Conservation (phyloP, 1,140 invertebrate species). For the Chironomus tepperi region DNA sequence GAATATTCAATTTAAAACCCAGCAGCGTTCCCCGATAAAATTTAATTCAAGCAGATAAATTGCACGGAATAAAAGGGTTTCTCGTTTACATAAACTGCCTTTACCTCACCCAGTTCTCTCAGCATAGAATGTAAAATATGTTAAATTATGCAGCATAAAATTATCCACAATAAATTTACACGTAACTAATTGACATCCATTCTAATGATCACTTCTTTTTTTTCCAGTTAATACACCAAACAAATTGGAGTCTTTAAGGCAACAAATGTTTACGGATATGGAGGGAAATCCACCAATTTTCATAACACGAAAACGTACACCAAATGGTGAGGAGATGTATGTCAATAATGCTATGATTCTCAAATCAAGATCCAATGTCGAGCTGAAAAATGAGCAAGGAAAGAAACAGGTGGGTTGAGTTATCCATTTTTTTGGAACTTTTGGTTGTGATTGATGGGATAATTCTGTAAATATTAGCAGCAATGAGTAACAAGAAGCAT, state of each 20-base stretch:
- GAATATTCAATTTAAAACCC: no score
- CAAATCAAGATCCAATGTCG: slow-evolving; percentile 57
- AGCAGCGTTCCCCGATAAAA: no score
- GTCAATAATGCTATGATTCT: slow-evolving; percentile 72
- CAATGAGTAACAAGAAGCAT: no score
- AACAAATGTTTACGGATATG: slow-evolving; percentile 59
- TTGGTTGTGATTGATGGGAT: background rate
- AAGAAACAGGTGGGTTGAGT: slow-evolving; percentile 55
- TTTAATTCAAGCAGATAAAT: no score
- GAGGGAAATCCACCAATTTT: slow-evolving; percentile 72
- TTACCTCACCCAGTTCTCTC: background rate
- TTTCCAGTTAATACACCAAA: slow-evolving; percentile 60
- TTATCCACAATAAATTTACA: no score
- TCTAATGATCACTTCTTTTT: slow-evolving; percentile 27
- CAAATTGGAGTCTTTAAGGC: slow-evolving; percentile 55
- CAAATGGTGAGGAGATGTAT: slow-evolving; percentile 58
- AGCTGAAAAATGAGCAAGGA: slow-evolving; percentile 46
- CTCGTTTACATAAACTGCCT: background rate
- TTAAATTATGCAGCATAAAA: no score
- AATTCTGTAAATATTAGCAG: background rate
- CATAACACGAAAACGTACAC: slow-evolving; percentile 54
- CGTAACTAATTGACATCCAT: background rate
- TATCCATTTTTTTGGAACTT: background rate
- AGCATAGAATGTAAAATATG: no score
- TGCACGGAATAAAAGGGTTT: no score